Evolutionary conservation across 2,888 invertebrate species (phyloP), one percentile per base, ranked within the genome.

Genomic region (Aleiodes alternator): DNA sequence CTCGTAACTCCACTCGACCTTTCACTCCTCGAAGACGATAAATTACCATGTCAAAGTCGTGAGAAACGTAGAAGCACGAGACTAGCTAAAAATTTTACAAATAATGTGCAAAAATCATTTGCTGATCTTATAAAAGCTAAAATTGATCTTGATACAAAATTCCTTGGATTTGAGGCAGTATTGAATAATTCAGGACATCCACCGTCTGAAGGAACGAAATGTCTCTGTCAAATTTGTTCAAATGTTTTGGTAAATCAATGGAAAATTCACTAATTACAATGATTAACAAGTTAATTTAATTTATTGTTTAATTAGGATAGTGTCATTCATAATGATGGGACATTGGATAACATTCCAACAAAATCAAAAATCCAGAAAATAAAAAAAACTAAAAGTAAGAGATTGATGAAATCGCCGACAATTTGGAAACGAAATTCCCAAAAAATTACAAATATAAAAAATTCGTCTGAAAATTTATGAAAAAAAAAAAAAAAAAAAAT

Each of bases 141-240:
- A 79, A 79, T 87, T 8, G 82, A 86, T 73, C 86, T 87, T 38
- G 87, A 87, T 56, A 82, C 84, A 2, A 86, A 85, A 72, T 87
- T 87, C 76, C 75, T 86, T 23, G 80, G 83, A 29, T 87, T 88
- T 55, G 85, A 87, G 70, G 79, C 84, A 31, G 77, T 82, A 12
- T 77, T 87, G 3, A 80, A 82, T 71, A 80, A 78, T 8, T 75
- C 68, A 6, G 59, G 31, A 23, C 12, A 34, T 9, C 68, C 43
- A 14, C 74, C 72, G 38, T 73, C 72, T 71, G 69, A 70, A 34
- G 72, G 73, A 6, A 38, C 72, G n/a, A 59, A 73, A 50, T 85
- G 84, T 51, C 76, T 83, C 38, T 85, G 84, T 75, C 82, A 83
- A 75, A 82, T 84, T 78, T 86, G 84, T 73, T 81, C 83, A 12